Evolutionary conservation across 2,113 vertebrate species (phyloP).

Genomic region (Siniperca chuatsi): DNA sequence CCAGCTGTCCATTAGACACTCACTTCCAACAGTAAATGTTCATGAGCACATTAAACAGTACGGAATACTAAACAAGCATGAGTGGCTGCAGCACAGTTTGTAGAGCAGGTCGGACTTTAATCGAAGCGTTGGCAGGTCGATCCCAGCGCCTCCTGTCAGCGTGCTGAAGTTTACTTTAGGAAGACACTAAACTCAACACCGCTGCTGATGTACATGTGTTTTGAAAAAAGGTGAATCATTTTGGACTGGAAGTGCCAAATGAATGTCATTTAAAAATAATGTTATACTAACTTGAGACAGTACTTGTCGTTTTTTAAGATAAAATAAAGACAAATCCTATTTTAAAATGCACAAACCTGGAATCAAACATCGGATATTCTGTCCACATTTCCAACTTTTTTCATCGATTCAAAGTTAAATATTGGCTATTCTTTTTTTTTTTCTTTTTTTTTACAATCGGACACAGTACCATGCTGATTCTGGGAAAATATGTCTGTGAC

Average conservation of each 20-base stretch:
- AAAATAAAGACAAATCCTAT: neutral
- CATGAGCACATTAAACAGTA: neutral
- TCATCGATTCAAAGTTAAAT: neutral
- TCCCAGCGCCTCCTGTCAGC: too few relatives aligned
- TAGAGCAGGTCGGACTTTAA: too few relatives aligned
- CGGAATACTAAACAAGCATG: neutral
- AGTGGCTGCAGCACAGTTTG: too few relatives aligned
- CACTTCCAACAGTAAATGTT: neutral
- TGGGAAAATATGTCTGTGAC: neutral
- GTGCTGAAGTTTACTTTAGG: too few relatives aligned
- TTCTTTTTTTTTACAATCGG: too few relatives aligned
- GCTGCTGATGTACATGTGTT: too few relatives aligned
- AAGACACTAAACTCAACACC: too few relatives aligned
- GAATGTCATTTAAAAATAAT: too few relatives aligned
- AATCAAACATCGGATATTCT: neutral
- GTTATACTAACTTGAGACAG: too few relatives aligned
- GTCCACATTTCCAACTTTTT: neutral
- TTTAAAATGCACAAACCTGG: neutral
- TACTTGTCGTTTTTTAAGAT: neutral
- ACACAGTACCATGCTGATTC: neutral
- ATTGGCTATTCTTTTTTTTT: neutral
- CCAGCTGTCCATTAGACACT: neutral
- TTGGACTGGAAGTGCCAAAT: too few relatives aligned
- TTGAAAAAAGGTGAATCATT: too few relatives aligned
- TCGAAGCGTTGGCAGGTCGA: too few relatives aligned